Percentiles rank a stretch among this genome's conserved stretches.
Conservation (phyloP, 2,113 vertebrate species). For the Vulpes vulpes region DNA sequence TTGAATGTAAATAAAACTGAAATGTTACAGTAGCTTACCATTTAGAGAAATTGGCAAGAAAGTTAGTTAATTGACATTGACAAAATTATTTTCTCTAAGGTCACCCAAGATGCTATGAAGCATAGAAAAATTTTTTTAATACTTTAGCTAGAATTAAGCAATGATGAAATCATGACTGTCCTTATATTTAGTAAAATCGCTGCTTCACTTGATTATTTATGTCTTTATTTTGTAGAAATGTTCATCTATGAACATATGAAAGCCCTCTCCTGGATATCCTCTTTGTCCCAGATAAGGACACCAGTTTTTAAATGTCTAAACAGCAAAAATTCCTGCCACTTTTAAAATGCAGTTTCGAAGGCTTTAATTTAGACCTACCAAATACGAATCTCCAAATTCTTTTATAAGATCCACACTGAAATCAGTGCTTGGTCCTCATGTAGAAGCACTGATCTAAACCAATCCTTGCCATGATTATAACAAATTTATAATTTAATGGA, state of each 20-base stretch:
- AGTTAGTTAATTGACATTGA: background rate
- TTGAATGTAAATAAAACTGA: slow-evolving; percentile 40
- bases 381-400: background rate
- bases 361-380: background rate
- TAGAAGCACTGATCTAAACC: background rate
- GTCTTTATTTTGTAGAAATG: background rate
- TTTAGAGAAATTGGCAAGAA: background rate
- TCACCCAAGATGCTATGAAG: background rate
- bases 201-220: background rate
- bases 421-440: background rate
- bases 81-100: background rate
- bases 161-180: background rate
- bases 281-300: background rate
- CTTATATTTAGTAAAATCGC: slow-evolving; percentile 34
- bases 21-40: background rate
- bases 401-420: background rate
- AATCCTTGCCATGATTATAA: background rate
- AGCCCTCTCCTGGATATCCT: background rate
- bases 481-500: slow-evolving; percentile 17
- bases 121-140: background rate
- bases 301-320: background rate
- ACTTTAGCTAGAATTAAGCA: background rate
- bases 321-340: background rate
- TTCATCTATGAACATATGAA: background rate
- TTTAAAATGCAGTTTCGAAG: background rate